Evolutionary conservation across 2,113 vertebrate species (phyloP), one percentile per base, ranked within the genome.

Genomic region (Uropsilus gracilis): DNA sequence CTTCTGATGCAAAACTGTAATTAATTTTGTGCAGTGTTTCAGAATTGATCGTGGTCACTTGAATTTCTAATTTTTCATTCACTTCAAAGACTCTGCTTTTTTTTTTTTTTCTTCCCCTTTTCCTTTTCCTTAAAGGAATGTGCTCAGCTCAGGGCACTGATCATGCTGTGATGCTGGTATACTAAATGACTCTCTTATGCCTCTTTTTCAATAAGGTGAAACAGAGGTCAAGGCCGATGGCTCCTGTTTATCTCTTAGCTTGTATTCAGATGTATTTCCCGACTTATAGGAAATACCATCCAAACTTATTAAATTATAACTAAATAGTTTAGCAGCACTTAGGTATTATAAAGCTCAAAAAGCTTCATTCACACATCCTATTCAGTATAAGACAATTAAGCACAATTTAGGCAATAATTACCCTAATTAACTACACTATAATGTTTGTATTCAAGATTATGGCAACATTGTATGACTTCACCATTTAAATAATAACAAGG

Each of bases 21-120:
- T 99, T 99, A 99, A 99, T 99, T 99, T 99, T 99, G 99, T 99
- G 99, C 99, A 99, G 98, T 99, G 99, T 99, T 99, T 99, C 98
- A 99, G 98, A 99, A 99, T 99, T 99, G 99, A 99, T 99, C 97
- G 98, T 98, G 99, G 99, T 99, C 99, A 99, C 99, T 99, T 98
- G 98, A 98, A 98, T 98, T 98, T 98, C 98, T 98, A 98, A 99
- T 99, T 99, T 99, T 98, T 99, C 98, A 99, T 98, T 98, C 97
- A 97, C 98, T 99, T 98, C 98, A 98, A 98, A 98, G 98, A 96
- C 97, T 89, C 97, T 81, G 91, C 30, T 64, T 97, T 93, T 96
- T 96, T 44, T 63, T 28, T 32, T 9, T 81, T 97, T 90, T 95
- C 95, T 81, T 39, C 53, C 3, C 22, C 44, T 44, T 66, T 71